phyloP scores from a whole-genome alignment of 2,888 invertebrate species.

The Aquatica leii region DNA sequence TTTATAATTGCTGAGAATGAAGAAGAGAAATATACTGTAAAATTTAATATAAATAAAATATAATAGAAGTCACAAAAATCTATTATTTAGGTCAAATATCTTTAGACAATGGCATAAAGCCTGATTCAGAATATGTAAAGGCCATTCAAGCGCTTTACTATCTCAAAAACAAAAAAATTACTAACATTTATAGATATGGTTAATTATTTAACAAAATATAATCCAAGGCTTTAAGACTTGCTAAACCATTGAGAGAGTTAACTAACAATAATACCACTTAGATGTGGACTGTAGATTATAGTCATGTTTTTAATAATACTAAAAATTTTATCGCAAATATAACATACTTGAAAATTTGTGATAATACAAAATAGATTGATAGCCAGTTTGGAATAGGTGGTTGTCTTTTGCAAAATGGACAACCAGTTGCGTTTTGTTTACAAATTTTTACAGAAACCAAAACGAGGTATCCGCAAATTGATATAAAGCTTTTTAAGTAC shows the following conservation, averaged over 20 bases:
- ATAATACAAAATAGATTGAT: conserved; percentile 32
- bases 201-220: conserved; percentile 43
- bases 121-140: conserved; percentile 38
- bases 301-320: conserved; percentile 36
- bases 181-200: conserved; percentile 46
- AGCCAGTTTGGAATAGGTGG: conserved; percentile 41
- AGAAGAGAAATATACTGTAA: too few relatives aligned
- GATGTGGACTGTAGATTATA: conserved; percentile 38
- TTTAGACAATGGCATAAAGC: conserved; percentile 33
- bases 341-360: conserved; percentile 38
- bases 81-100: conserved; percentile 46
- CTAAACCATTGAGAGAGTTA: conserved; percentile 36
- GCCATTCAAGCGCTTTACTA: conserved; percentile 32
- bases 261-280: conserved; percentile 43
- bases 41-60: conserved; percentile 48
- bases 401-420: conserved; percentile 38
- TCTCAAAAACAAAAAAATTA: conserved; percentile 45
- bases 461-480: conserved; percentile 39
- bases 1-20: too few relatives aligned
- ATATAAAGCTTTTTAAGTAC: conserved; percentile 43
- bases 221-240: conserved; percentile 37
- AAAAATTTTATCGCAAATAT: conserved; percentile 40
- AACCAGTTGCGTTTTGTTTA: conserved; percentile 45
- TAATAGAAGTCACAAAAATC: conserved; percentile 43
- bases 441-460: conserved; percentile 43